These are phyloP conservation scores for Stegodyphus mimosarum DNA, from an alignment of 1,140 invertebrate species.

Conservation along the genomic window DNA sequence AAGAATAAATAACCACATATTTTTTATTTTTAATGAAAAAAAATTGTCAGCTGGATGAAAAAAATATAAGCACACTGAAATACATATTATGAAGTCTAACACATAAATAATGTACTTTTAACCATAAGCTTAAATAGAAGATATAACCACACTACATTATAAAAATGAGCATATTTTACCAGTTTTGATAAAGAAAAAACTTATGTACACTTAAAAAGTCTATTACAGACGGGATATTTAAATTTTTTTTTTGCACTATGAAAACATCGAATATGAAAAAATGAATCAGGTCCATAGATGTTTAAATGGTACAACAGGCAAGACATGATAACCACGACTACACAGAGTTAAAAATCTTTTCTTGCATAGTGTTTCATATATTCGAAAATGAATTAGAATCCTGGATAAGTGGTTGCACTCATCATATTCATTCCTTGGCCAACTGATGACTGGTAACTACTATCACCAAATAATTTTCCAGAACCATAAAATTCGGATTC, in stretches of 20 bases:
- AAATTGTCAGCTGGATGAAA: too few species aligned
- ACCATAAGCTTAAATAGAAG: too few species aligned
- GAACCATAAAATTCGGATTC: conserved; percentile 55
- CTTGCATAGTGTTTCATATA: neutral
- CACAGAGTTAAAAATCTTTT: neutral
- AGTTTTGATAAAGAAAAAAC: too few species aligned
- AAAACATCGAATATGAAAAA: neutral
- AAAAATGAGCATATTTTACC: too few species aligned
- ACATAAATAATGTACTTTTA: too few species aligned
- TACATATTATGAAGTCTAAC: too few species aligned
- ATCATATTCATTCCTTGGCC: conserved; percentile 38
- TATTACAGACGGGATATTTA: neutral
- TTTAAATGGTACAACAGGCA: neutral
- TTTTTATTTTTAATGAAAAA: too few species aligned
- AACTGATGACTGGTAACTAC: conserved; percentile 30
- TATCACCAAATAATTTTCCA: conserved; percentile 54
- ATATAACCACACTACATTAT: too few species aligned
- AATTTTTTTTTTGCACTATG: neutral
- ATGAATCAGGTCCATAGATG: neutral
- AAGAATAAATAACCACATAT: too few species aligned
- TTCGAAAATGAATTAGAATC: conserved; percentile 19
- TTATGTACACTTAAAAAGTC: neutral
- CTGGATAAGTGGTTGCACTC: conserved; percentile 48
- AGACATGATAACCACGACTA: neutral
- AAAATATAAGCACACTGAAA: too few species aligned